Percentiles rank a stretch among this genome's conserved stretches.
phyloP scores from a whole-genome alignment of 2,888 invertebrate species.

The Lepidocyrtinus sp. region DNA sequence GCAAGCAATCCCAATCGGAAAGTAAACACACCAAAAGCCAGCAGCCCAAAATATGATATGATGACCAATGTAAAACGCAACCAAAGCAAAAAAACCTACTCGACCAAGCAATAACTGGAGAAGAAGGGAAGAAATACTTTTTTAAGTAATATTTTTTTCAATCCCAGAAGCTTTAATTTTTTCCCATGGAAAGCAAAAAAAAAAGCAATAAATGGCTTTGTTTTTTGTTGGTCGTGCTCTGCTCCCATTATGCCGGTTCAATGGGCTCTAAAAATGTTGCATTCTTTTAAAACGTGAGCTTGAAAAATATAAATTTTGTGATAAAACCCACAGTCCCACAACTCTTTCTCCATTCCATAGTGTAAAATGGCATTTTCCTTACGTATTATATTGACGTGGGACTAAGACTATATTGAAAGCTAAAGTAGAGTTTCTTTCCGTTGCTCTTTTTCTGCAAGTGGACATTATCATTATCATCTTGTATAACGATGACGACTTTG shows the following conservation, averaged over 20 bases:
- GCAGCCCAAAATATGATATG: too few species aligned
- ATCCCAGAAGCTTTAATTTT: constrained; percentile 12
- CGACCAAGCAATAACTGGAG: constrained; percentile 18
- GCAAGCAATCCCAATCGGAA: not conserved
- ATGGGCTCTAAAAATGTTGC: constrained; percentile 3
- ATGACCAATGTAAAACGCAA: too few species aligned
- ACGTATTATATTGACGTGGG: not conserved
- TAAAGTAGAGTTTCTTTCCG: not conserved
- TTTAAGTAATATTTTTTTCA: not conserved
- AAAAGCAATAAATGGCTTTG: constrained; percentile 18
- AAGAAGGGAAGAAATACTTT: too few species aligned
- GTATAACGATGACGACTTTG: constrained; percentile 18
- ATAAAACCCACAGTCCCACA: too few species aligned
- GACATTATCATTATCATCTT: constrained; percentile 12
- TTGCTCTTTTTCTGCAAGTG: constrained; percentile 6
- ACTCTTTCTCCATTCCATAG: not conserved
- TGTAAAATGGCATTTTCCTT: not conserved
- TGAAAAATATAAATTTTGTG: constrained; percentile 5
- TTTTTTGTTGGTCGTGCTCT: constrained; percentile 4
- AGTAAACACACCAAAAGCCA: constrained; percentile 5
- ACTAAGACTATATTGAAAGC: not conserved
- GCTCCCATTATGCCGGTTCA: constrained; percentile 11
- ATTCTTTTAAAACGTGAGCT: not conserved
- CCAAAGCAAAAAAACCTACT: not conserved
- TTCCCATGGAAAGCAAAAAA: constrained; percentile 12